Conservation (phyloP, 2,888 invertebrate genomes). For the Lydus trimaculatus region DNA sequence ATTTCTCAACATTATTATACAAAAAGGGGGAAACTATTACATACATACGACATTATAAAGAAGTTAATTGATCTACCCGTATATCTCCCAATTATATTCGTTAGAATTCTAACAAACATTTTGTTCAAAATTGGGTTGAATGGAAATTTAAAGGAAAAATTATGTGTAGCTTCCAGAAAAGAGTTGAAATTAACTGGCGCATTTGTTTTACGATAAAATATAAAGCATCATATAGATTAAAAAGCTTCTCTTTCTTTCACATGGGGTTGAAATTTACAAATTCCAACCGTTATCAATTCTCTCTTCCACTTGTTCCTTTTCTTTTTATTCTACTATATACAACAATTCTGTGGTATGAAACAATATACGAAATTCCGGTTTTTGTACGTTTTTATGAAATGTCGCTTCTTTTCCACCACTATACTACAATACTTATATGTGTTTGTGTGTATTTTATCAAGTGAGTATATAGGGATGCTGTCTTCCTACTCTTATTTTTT, state of each 20-base stretch:
- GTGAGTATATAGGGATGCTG: conserved; percentile 10
- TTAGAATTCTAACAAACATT: too few species aligned
- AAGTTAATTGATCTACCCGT: neutral
- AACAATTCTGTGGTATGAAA: conserved; percentile 25
- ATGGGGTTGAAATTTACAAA: conserved; percentile 1
- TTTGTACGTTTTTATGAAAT: conserved; percentile 38
- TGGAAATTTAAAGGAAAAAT: neutral
- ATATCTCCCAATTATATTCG: neutral
- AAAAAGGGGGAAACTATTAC: neutral
- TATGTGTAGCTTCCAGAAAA: neutral
- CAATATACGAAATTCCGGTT: conserved; percentile 46
- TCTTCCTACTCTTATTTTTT: neutral
- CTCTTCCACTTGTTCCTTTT: conserved; percentile 18
- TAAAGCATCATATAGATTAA: neutral
- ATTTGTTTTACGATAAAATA: neutral
- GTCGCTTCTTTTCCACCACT: conserved; percentile 20
- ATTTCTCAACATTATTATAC: neutral
- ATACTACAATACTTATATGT: too few species aligned
- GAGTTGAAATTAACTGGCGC: neutral
- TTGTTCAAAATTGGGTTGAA: too few species aligned
- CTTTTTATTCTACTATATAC: conserved; percentile 41
- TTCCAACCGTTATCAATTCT: conserved; percentile 7
- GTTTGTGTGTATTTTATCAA: neutral
- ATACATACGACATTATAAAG: neutral
- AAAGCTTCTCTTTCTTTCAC: neutral